phyloP scores from a whole-genome alignment of 2,797 vertebrate species.

The Tenualosa thibaudeaui region DNA sequence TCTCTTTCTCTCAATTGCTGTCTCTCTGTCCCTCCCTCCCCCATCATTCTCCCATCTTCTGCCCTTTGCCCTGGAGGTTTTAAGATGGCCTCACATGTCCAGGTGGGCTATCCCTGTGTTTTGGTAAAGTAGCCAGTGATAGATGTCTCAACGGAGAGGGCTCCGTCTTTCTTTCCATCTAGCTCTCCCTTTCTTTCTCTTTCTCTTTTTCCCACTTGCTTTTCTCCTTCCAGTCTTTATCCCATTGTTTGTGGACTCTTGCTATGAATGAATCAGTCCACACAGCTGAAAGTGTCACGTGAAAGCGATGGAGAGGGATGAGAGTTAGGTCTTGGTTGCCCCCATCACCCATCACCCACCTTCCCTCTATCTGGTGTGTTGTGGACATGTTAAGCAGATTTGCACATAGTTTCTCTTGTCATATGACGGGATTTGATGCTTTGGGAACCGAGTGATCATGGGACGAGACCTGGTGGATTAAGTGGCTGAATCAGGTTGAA shows the following conservation, averaged over 20 bases:
- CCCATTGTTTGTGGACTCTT: background rate
- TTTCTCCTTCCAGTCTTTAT: background rate
- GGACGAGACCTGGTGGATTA: slow-evolving; percentile 60
- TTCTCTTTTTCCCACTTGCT: background rate
- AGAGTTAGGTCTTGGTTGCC: background rate
- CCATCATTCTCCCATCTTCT: slow-evolving; percentile 35
- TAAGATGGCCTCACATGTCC: slow-evolving; percentile 15
- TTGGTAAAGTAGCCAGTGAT: background rate
- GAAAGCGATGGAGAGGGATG: background rate
- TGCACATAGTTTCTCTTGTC: slow-evolving; percentile 62
- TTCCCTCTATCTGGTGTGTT: background rate
- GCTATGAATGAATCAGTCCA: background rate
- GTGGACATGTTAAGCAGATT: slow-evolving; percentile 64
- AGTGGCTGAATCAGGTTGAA: slow-evolving; percentile 21
- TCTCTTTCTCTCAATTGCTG: too few relatives aligned
- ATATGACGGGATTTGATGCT: slow-evolving; percentile 60
- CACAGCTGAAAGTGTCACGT: background rate
- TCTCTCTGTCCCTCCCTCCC: background rate
- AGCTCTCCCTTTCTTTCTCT: background rate
- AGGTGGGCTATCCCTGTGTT: background rate
- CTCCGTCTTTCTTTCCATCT: background rate
- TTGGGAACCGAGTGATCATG: slow-evolving; percentile 60
- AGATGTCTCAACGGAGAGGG: background rate
- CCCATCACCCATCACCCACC: background rate
- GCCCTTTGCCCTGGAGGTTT: slow-evolving; percentile 41